Evolutionary conservation across 2,797 vertebrate species (phyloP), one percentile per base, ranked within the genome.

Genomic region (Cottoperca gobio): DNA sequence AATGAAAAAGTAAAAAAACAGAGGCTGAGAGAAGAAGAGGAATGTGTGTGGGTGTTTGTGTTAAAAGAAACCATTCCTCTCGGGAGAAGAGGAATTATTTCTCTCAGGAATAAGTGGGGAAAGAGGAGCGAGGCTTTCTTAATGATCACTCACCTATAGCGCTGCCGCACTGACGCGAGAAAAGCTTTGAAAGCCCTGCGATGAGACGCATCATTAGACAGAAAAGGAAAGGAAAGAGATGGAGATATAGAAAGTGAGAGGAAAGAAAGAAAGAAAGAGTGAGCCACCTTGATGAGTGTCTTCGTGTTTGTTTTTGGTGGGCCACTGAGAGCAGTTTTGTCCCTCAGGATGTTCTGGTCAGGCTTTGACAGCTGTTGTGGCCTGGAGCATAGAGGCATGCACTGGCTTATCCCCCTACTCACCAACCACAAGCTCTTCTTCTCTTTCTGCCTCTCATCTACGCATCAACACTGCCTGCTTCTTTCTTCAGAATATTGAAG

Each of bases 311-410:
- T 16, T 60, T 79, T 64, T 31, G 50, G 9, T 35, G 37, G 49
- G 53, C 73, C 70, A 21, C 31, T 55, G 39, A 49, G 57, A 43
- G 54, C 55, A 7, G 23, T 37, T 76, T 28, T 11, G 57, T 54
- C 78, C 85, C 71, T 59, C 28, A 9, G 79, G 64, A 64, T 28
- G 45, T 28, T 59, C 48, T 74, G 24, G 73, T 77, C 61, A 17
- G 54, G 81, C 37, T 85, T 66, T 67, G 48, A 84, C 89, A 89
- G 86, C 88, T 88, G 89, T 55, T 80, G 79, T 21, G 31, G 79
- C 24, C 48, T 19, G 28, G 24, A 69, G 74, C 72, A 33, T 49
- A 28, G 61, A 81, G 70, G 64, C 74, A 82, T 62, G 65, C 43
- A 35, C 17, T 1, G 14, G 42, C 67, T 74, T 40, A 76, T 78